Evolutionary conservation across 2,888 invertebrate genomes (phyloP), one percentile per base, ranked within the genome.

Genomic region (Leptura quadrifasciata): DNA sequence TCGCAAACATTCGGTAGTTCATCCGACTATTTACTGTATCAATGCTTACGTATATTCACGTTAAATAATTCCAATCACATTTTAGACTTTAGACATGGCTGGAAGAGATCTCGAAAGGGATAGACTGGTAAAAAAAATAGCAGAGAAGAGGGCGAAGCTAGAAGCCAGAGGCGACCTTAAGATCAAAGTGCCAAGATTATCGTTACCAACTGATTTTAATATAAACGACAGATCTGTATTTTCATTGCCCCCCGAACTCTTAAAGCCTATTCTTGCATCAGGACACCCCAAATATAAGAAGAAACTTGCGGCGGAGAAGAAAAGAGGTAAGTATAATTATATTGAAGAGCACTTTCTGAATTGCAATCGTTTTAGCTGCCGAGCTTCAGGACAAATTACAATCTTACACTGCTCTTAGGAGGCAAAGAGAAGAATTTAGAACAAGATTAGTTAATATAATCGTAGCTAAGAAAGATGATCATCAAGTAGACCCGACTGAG

Each of bases 351-450:
- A 52, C n/a, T 15, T 57, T 18, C 47, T 47, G 18, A 63, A 63
- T 61, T 24, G 75, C 76, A 58, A 21, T 57, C 57, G 63, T 85
- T 84, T 73, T 83, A 93, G 93, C 91, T 74, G 91, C 83, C 20
- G 86, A 86, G 77, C 83, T 85, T 72, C 83, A 86, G 72, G 80
- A 80, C 3, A 84, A 85, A 73, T 79, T 92, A 88, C 91, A 92
- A 88, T 93, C 93, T 69, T 95, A 94, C 83, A 93, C 94, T 47
- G 91, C 91, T 3, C 91, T 94, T 90, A 91, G 94, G 54, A 92
- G 92, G 87, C 94, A 96, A 80, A 91, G 97, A 21, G 96, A 97
- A 88, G 93, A 94, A 82, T 97, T 97, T 89, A 92, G 97, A 31
- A 92, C 93, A 81, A 94, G 94, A 84, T 90, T 97, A 74, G 94